A percentile compares a stretch with the other conserved stretches of the same genome.
Evolutionary conservation across 2,888 invertebrate genomes (phyloP).

Genomic region (Vesta saturnalis): DNA sequence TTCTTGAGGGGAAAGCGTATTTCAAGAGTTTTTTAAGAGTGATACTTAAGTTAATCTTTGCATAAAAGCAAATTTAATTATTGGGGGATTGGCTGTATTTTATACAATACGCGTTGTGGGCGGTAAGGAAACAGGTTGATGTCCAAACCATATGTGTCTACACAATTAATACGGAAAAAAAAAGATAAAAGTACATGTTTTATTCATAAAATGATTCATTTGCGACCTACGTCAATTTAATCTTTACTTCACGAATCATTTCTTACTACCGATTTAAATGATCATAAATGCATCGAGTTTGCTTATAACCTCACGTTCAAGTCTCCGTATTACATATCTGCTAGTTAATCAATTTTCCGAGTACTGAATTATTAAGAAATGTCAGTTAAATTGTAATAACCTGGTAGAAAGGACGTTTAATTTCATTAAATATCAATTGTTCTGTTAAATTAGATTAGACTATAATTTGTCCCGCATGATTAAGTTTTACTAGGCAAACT

Average conservation of each 20-base stretch:
- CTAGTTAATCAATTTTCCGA: slow-evolving; percentile 16
- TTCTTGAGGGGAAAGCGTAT: slow-evolving; percentile 29
- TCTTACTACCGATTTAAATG: slow-evolving; percentile 36
- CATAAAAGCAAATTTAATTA: slow-evolving; percentile 39
- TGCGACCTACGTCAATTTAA: slow-evolving; percentile 41
- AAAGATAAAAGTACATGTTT: slow-evolving; percentile 40
- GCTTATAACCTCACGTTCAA: slow-evolving; percentile 13
- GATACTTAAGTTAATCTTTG: slow-evolving; percentile 32
- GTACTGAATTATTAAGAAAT: slow-evolving; percentile 10
- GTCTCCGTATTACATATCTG: slow-evolving; percentile 8
- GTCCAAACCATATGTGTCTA: slow-evolving; percentile 39
- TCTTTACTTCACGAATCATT: slow-evolving; percentile 30
- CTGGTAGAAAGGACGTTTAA: slow-evolving; percentile 22
- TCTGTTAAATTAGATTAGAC: slow-evolving; percentile 31
- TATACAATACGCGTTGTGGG: slow-evolving; percentile 33
- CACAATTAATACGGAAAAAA: slow-evolving; percentile 40
- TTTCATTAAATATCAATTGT: slow-evolving; percentile 29
- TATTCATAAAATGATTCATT: slow-evolving; percentile 43
- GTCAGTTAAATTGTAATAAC: slow-evolving; percentile 29
- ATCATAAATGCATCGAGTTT: slow-evolving; percentile 34
- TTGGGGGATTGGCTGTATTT: slow-evolving; percentile 36
- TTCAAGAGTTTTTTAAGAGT: slow-evolving; percentile 28
- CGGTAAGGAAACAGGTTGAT: slow-evolving; percentile 42
- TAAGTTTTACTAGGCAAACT: slow-evolving; percentile 31
- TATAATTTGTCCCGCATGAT: slow-evolving; percentile 38